These are phyloP conservation scores for Ceratothoa steindachneri DNA, from an alignment of 2,888 invertebrate species.

Conservation along the genomic window DNA sequence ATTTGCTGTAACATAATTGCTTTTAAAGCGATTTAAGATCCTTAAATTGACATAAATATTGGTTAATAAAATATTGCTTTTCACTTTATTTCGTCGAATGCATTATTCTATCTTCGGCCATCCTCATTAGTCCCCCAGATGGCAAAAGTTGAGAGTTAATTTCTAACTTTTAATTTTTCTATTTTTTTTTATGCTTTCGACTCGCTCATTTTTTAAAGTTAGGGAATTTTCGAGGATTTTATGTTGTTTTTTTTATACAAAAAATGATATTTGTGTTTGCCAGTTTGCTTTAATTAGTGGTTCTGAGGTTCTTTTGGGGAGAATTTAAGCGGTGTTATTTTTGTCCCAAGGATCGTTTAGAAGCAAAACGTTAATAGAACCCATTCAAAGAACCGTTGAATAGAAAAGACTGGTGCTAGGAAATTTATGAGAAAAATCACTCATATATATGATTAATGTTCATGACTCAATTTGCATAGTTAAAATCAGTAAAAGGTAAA, in stretches of 20 bases:
- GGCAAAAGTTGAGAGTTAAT: not conserved
- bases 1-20: conserved; percentile 2
- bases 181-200: not conserved
- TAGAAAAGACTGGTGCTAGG: too few relatives aligned
- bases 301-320: too few relatives aligned
- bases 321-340: too few relatives aligned
- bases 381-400: too few relatives aligned
- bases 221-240: not conserved
- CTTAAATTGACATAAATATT: conserved; percentile 1
- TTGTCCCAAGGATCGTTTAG: too few relatives aligned
- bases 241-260: not conserved
- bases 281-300: too few relatives aligned
- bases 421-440: not conserved
- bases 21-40: conserved; percentile 6
- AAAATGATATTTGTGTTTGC: not conserved
- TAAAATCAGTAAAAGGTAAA: not conserved
- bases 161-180: not conserved
- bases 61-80: not conserved
- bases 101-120: not conserved
- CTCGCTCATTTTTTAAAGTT: not conserved
- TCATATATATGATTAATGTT: not conserved
- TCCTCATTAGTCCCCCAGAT: not conserved
- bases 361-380: too few relatives aligned
- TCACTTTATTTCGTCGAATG: not conserved
- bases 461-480: not conserved